These are phyloP conservation scores for Nephrotoma flavescens DNA, from an alignment of 2,888 invertebrate genomes.

Conservation along the genomic window DNA sequence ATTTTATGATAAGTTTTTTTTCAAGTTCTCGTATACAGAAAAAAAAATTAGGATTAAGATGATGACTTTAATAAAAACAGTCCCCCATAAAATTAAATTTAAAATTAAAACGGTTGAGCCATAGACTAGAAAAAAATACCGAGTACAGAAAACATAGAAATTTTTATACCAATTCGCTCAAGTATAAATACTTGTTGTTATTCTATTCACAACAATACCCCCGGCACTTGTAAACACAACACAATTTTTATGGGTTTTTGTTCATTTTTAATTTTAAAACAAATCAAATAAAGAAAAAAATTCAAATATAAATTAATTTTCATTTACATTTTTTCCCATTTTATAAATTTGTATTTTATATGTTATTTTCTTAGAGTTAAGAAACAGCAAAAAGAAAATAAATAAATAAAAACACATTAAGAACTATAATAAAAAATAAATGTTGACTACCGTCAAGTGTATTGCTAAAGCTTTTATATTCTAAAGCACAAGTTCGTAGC, in stretches of 20 bases:
- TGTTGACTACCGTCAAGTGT: background rate
- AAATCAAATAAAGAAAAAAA: background rate
- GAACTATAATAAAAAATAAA: background rate
- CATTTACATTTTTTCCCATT: background rate
- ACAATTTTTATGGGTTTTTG: background rate
- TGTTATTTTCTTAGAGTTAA: background rate
- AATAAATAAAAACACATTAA: background rate
- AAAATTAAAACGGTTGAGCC: too few relatives aligned
- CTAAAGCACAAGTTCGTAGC: background rate
- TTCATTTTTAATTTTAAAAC: background rate
- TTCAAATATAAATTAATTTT: background rate
- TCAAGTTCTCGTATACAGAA: too few relatives aligned
- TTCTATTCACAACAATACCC: background rate
- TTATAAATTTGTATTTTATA: background rate
- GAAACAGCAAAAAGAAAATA: background rate
- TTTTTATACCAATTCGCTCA: too few relatives aligned
- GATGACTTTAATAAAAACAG: too few relatives aligned
- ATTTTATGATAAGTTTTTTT: too few relatives aligned
- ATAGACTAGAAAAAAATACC: too few relatives aligned
- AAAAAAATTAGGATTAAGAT: too few relatives aligned
- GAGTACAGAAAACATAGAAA: too few relatives aligned
- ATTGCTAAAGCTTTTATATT: background rate
- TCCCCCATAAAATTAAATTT: too few relatives aligned
- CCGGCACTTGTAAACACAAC: background rate
- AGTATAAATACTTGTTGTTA: background rate